These are phyloP conservation scores for Caenorhabditis panamensis DNA, from an alignment of 2,888 invertebrate species.

Conservation along the genomic window DNA sequence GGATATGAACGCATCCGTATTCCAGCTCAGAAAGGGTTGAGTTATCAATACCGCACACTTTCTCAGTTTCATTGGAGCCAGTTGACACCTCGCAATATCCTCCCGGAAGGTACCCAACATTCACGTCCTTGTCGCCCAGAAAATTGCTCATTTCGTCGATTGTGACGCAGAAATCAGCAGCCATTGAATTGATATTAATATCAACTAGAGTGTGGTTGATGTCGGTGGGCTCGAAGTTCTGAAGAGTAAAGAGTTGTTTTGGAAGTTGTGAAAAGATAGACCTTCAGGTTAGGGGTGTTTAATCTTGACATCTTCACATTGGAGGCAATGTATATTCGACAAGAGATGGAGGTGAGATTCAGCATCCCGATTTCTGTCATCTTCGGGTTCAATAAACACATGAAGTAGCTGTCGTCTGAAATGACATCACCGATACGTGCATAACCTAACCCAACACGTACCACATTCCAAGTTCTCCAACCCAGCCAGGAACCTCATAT, in stretches of 20 bases:
- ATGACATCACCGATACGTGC: too few relatives aligned
- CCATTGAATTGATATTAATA: background rate
- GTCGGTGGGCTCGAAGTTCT: background rate
- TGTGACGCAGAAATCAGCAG: slow-evolving; percentile 13
- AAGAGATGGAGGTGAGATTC: slow-evolving; percentile 2
- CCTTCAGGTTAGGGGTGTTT: slow-evolving; percentile 21
- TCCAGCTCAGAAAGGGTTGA: slow-evolving; percentile 1
- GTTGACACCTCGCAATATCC: slow-evolving; percentile 3
- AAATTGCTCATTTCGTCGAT: slow-evolving; percentile 17
- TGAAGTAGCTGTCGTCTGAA: slow-evolving; percentile 13
- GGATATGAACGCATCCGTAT: slow-evolving; percentile 12
- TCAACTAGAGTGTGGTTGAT: background rate
- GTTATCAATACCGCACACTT: slow-evolving; percentile 8
- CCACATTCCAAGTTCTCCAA: slow-evolving; percentile 18
- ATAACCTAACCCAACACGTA: too few relatives aligned
- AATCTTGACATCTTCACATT: slow-evolving; percentile 13
- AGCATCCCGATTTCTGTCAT: slow-evolving; percentile 17
- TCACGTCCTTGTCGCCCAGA: background rate
- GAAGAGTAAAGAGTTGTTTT: background rate
- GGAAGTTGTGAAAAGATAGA: background rate
- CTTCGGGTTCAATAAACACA: background rate
- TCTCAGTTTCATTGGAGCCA: background rate
- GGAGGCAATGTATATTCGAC: background rate
- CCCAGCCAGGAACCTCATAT: slow-evolving; percentile 10
- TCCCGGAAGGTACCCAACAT: background rate